phyloP scores from a whole-genome alignment of 2,888 invertebrate genomes.

The Drosophila nr. perissopoda region DNA sequence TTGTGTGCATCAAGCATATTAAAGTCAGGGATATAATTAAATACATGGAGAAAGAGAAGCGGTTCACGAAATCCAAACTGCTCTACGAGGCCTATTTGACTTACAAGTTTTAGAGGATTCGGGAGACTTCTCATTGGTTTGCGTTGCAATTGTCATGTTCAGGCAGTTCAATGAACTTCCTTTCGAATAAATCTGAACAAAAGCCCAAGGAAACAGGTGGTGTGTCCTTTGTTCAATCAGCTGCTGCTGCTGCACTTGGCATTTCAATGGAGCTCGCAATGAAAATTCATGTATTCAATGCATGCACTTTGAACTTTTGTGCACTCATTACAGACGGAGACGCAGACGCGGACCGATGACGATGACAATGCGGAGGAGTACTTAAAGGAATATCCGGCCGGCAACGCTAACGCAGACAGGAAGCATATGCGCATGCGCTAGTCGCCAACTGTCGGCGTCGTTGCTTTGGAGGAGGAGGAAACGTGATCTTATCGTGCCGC shows the following conservation, averaged over 20 bases:
- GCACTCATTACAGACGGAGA: constrained; percentile 56
- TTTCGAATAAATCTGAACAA: constrained; percentile 53
- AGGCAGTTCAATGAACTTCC: constrained; percentile 73
- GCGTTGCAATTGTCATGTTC: constrained; percentile 38
- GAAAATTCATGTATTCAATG: constrained; percentile 51
- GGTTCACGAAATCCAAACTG: constrained; percentile 45
- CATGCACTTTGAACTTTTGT: constrained; percentile 76
- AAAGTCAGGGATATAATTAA: constrained; percentile 55
- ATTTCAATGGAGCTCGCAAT: constrained; percentile 44
- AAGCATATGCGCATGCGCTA: constrained; percentile 73
- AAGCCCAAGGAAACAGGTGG: constrained; percentile 78
- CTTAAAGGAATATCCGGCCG: constrained; percentile 76
- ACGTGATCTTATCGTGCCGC: constrained; percentile 75
- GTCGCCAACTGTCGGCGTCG: constrained; percentile 59
- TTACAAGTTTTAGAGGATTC: constrained; percentile 39
- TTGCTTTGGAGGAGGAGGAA: constrained; percentile 51
- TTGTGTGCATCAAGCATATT: constrained; percentile 46
- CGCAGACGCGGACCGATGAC: constrained; percentile 8
- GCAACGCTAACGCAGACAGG: constrained; percentile 54
- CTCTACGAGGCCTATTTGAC: constrained; percentile 56
- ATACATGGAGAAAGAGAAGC: constrained; percentile 54
- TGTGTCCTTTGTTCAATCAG: constrained; percentile 65
- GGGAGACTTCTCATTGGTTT: background rate
- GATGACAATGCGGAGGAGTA: constrained; percentile 50
- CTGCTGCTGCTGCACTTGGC: constrained; percentile 46